Conservation (phyloP, 2,113 vertebrate genomes). For the Poeciliopsis retropinna region DNA sequence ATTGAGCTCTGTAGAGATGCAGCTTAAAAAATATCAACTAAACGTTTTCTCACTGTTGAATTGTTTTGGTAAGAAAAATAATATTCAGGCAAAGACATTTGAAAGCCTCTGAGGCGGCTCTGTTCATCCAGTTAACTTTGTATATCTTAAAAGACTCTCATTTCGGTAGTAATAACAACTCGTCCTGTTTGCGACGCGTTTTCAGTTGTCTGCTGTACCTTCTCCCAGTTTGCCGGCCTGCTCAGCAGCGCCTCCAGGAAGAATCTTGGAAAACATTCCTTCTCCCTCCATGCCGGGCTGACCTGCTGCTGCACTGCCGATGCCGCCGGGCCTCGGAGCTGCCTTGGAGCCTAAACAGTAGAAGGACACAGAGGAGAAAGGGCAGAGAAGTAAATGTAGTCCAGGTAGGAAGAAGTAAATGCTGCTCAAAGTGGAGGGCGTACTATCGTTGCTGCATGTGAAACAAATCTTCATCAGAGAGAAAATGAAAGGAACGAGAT, state of each 20-base stretch:
- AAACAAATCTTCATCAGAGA: not conserved
- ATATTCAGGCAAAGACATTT: not conserved
- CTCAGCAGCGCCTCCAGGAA: slow-evolving; percentile 93
- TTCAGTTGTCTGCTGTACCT: slow-evolving; percentile 74
- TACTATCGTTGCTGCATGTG: not conserved
- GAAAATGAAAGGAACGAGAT: too few species aligned
- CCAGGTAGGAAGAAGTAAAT: not conserved
- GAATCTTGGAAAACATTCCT: slow-evolving; percentile 92
- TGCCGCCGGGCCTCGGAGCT: slow-evolving; percentile 77
- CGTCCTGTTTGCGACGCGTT: not conserved
- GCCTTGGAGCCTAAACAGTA: slow-evolving; percentile 84
- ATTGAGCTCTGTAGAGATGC: not conserved
- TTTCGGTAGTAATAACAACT: not conserved
- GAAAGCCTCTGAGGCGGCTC: not conserved
- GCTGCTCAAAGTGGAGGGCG: not conserved
- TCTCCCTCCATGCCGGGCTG: slow-evolving; percentile 90
- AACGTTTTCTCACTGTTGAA: not conserved
- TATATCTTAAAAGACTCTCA: not conserved
- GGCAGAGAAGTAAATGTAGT: not conserved
- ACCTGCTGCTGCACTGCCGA: slow-evolving; percentile 77
- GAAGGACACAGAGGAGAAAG: not conserved
- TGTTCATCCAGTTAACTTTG: not conserved
- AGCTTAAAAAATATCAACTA: not conserved
- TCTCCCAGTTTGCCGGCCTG: slow-evolving; percentile 98
- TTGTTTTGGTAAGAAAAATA: not conserved